Percentiles rank a stretch among this genome's conserved stretches.
phyloP scores from a whole-genome alignment of 2,113 vertebrate genomes.

The Mormoops blainvillei region DNA sequence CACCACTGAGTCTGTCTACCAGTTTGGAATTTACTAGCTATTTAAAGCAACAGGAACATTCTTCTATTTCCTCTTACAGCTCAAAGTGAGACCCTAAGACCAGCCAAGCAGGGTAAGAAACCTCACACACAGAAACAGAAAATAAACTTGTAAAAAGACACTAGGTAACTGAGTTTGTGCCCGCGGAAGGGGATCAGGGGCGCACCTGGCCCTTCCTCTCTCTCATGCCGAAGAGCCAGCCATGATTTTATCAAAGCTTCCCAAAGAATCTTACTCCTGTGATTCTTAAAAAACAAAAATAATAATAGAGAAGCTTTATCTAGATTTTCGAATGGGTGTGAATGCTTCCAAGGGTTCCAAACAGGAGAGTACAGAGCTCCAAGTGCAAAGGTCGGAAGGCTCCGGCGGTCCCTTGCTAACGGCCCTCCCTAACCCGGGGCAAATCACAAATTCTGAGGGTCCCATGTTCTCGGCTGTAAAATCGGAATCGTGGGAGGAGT shows the following conservation, averaged over 20 bases:
- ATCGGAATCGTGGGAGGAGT: background rate
- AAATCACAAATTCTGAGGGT: background rate
- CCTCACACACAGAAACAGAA: background rate
- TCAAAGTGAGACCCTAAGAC: background rate
- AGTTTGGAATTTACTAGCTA: background rate
- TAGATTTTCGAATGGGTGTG: background rate
- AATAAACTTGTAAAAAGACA: background rate
- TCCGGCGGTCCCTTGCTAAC: background rate
- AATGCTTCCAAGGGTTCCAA: background rate
- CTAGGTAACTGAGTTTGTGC: background rate
- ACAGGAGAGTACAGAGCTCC: background rate
- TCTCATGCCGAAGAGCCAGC: background rate
- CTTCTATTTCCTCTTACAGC: background rate
- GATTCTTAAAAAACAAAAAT: background rate
- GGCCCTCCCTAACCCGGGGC: background rate
- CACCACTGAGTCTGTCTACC: background rate
- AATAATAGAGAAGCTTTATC: background rate
- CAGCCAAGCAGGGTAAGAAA: background rate
- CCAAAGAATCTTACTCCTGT: background rate
- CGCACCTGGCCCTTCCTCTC: background rate
- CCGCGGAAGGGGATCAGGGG: rapidly evolving
- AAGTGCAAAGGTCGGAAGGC: background rate
- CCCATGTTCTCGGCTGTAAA: background rate
- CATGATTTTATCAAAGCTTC: background rate
- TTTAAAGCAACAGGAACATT: background rate